Evolutionary conservation across 2,113 vertebrate genomes (phyloP).

Genomic region (Alectura lathami): DNA sequence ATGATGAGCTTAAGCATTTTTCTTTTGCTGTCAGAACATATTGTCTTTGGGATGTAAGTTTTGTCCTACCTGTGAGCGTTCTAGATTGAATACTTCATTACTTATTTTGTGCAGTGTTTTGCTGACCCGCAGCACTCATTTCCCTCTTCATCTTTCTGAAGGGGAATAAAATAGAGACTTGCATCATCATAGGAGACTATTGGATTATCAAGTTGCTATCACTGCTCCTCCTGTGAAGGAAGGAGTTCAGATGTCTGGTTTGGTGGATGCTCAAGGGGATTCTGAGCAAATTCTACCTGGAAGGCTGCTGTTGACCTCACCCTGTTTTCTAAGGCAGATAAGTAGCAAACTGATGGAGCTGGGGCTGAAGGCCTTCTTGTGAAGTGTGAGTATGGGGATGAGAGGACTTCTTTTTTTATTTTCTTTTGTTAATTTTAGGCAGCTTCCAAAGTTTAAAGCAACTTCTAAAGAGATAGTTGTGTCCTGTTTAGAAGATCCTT

Average conservation of each 20-base stretch:
- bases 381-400: background rate
- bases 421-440: background rate
- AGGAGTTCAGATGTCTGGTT: background rate
- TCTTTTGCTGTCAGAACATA: background rate
- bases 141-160: background rate
- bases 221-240: background rate
- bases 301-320: background rate
- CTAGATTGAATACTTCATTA: background rate
- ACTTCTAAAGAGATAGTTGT: background rate
- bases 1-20: background rate
- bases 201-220: background rate
- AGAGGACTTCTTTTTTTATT: background rate
- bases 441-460: background rate
- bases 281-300: background rate
- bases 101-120: background rate
- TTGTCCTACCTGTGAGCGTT: background rate
- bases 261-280: background rate
- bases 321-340: background rate
- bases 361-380: background rate
- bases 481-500: background rate
- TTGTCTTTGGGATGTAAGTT: background rate
- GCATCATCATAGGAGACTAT: background rate
- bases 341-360: background rate
- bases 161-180: background rate
- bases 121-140: background rate